These are phyloP conservation scores for Xestoiulus laeticollis DNA, from an alignment of 2,888 invertebrate species.

Conservation along the genomic window DNA sequence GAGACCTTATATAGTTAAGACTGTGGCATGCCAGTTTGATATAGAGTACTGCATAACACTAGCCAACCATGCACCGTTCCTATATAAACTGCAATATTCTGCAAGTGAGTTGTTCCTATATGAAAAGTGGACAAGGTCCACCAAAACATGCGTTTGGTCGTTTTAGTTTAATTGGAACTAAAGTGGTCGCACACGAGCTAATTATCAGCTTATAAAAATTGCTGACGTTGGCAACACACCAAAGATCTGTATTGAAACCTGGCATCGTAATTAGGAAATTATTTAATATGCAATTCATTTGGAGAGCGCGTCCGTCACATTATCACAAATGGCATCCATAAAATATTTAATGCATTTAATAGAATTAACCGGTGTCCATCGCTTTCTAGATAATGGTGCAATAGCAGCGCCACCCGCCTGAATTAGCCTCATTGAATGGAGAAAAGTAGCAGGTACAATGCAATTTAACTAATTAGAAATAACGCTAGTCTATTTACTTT, in stretches of 20 bases:
- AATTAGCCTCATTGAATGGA: not conserved
- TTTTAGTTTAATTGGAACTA: conserved; percentile 3
- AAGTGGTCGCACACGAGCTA: not conserved
- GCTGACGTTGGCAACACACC: not conserved
- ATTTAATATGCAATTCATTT: not conserved
- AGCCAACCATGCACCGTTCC: no score
- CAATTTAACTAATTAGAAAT: conserved; percentile 3
- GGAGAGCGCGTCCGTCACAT: not conserved
- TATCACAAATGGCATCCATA: not conserved
- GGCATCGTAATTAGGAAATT: not conserved
- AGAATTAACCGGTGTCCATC: not conserved
- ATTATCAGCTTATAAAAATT: not conserved
- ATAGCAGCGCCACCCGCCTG: not conserved
- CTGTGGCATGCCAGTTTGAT: no score
- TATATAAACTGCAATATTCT: no score
- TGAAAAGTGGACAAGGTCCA: not conserved
- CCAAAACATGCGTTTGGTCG: not conserved
- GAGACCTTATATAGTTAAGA: no score
- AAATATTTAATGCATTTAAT: not conserved
- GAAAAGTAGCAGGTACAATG: not conserved
- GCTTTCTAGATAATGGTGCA: not conserved
- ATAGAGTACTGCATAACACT: no score
- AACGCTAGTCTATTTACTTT: not conserved
- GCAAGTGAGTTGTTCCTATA: no score
- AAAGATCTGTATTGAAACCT: not conserved